These are phyloP conservation scores for Atopsyche davidsoni DNA, from an alignment of 1,140 invertebrate genomes.

Conservation along the genomic window DNA sequence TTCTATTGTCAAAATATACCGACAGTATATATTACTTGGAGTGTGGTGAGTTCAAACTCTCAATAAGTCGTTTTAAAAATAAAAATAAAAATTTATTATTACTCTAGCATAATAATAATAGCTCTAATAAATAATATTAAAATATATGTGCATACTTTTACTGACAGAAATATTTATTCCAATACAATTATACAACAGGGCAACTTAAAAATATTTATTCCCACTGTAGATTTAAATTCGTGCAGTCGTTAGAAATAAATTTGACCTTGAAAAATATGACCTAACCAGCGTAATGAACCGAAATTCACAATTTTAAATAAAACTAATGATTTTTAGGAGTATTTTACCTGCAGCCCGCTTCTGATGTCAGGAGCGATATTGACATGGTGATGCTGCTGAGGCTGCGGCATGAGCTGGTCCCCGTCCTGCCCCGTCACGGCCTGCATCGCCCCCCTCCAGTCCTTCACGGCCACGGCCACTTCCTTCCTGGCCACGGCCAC, in stretches of 20 bases:
- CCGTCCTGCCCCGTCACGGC: constrained; percentile 7
- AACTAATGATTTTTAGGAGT: neutral
- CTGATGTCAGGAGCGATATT: constrained; percentile 25
- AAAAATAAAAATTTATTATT: too few species aligned
- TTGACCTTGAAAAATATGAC: constrained; percentile 1
- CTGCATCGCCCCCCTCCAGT: constrained; percentile 21
- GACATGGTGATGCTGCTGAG: constrained; percentile 28
- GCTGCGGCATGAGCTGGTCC: constrained; percentile 19
- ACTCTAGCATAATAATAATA: too few species aligned
- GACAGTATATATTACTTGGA: too few species aligned
- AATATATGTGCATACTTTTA: too few species aligned
- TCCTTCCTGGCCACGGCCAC: constrained; percentile 8
- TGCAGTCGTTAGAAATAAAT: neutral
- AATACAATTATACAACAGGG: too few species aligned
- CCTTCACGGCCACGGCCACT: constrained; percentile 8
- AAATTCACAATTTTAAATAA: neutral
- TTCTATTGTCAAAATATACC: too few species aligned
- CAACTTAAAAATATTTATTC: constrained; percentile 6
- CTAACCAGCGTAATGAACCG: neutral
- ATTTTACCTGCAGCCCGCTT: constrained; percentile 24
- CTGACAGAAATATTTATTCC: too few species aligned
- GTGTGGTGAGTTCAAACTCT: too few species aligned
- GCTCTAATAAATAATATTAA: too few species aligned
- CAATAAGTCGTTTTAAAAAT: too few species aligned
- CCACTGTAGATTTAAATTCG: neutral